Evolutionary conservation across 2,888 invertebrate species (phyloP).

Genomic region (Synanthedon myopaeformis): DNA sequence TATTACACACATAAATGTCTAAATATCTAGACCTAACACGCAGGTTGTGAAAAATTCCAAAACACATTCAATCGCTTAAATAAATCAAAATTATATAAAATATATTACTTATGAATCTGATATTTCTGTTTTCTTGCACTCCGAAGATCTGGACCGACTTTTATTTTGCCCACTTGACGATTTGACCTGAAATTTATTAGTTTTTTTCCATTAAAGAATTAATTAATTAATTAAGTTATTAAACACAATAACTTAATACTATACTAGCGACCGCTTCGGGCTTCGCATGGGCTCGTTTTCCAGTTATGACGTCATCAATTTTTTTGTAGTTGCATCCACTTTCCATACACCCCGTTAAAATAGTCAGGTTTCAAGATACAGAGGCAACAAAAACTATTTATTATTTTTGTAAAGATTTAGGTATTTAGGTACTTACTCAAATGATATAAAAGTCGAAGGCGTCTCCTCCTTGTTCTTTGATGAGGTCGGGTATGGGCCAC

Average conservation of each 20-base stretch:
- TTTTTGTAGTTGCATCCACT: no score
- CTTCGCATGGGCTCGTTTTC: not conserved
- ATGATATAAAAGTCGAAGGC: not conserved
- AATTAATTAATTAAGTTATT: not conserved
- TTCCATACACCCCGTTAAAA: no score
- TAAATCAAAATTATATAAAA: not conserved
- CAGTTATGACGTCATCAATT: not conserved
- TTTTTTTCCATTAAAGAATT: not conserved
- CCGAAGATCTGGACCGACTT: conserved; percentile 51
- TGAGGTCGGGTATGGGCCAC: not conserved
- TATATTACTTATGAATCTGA: conserved; percentile 23
- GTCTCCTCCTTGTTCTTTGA: not conserved
- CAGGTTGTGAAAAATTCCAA: no score
- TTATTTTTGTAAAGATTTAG: no score
- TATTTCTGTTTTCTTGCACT: conserved; percentile 42
- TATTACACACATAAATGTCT: no score
- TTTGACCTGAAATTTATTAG: conserved; percentile 29
- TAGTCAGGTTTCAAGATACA: no score
- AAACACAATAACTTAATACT: not conserved
- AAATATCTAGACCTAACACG: no score
- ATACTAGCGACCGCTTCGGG: not conserved
- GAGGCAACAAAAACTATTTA: no score
- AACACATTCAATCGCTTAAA: no score
- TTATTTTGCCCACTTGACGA: conserved; percentile 40
- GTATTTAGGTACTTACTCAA: not conserved